A percentile compares a stretch with the other conserved stretches of the same genome.
phyloP scores from a whole-genome alignment of 2,797 vertebrate genomes.

The Channallabes apus region DNA sequence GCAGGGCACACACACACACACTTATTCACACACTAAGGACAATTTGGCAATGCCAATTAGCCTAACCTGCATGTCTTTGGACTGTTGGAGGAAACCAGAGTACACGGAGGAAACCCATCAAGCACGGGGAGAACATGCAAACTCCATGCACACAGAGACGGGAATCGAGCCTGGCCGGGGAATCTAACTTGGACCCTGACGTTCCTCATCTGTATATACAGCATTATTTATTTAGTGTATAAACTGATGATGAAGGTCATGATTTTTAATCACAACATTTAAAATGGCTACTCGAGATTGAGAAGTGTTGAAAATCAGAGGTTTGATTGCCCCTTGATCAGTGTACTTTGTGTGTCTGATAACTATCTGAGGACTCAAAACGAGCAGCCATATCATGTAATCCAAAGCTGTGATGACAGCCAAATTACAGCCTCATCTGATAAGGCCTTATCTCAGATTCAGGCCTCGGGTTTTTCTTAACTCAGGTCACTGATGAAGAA shows the following conservation, averaged over 20 bases:
- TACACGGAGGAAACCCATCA: too few species aligned
- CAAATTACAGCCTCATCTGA: constrained; percentile 35
- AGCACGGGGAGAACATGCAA: too few species aligned
- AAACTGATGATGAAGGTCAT: background rate
- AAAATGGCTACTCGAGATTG: background rate
- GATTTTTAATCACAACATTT: background rate
- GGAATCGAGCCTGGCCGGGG: too few species aligned
- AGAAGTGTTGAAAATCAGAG: background rate
- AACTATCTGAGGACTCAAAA: constrained; percentile 9
- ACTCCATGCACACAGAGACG: too few species aligned
- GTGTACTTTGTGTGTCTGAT: constrained; percentile 3
- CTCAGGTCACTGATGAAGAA: constrained; percentile 4
- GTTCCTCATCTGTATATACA: background rate
- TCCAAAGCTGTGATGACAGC: constrained; percentile 24
- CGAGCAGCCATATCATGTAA: background rate
- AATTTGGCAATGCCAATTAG: too few species aligned
- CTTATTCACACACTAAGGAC: too few species aligned
- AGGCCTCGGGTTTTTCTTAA: constrained; percentile 5
- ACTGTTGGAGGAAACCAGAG: too few species aligned
- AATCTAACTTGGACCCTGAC: too few species aligned
- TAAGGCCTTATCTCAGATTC: constrained; percentile 23
- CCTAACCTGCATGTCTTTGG: too few species aligned
- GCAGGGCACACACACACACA: too few species aligned
- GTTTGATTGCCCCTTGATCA: background rate
- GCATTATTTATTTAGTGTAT: background rate